Base-by-base conservation (phyloP, 2,888 invertebrate genomes). In the Caenorhabditis sinica region DNA sequence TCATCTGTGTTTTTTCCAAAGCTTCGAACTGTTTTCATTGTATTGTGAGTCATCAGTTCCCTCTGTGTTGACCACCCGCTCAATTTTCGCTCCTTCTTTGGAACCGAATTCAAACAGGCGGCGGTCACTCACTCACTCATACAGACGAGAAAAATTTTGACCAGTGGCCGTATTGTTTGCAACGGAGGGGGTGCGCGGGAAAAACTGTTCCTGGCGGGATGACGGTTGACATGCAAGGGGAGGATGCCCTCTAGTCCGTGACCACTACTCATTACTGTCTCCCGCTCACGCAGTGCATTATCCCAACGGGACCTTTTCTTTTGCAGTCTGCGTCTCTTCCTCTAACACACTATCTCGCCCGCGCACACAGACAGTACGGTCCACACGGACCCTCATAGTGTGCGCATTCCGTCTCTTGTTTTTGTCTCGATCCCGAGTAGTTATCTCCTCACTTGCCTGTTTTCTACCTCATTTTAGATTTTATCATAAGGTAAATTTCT, bases 91-190 rank as follows among this genome's bases (percentile, higher is more conserved):
- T 43, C 63, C 51, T 65, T 53, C 33, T 63, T 72, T 72, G 72
- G 72, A 80, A 80, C 80, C 60, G 63, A 72, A 65, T 58, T 73
- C 80, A 80, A 80, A 80, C 60, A 80, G 80, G 72, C 66, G 77
- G 77, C 77, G 80, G 72, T 72, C 80, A 80, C 56, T 80, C 72
- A 56, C 40, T 45, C 65, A 43, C 40, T 40, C 13, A 6, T 11
- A 40, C 11, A 40, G 40, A 40, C 40, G 40, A 40, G 43, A 23
- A 73, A 65, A 58, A 45, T 56, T 71, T 66, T 80, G 72, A 72
- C 80, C 80, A 28, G 53, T 28, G 63, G n/a, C 51, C 33, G 75
- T 65, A 75, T 71, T 80, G 72, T 80, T 80, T 80, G 80, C 72
- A 80, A 66, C 72, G 66, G 72, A 4, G 65, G 80, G 17, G 80